Evolutionary conservation across 2,113 vertebrate species (phyloP).

Genomic region (Dicaeum eximium): DNA sequence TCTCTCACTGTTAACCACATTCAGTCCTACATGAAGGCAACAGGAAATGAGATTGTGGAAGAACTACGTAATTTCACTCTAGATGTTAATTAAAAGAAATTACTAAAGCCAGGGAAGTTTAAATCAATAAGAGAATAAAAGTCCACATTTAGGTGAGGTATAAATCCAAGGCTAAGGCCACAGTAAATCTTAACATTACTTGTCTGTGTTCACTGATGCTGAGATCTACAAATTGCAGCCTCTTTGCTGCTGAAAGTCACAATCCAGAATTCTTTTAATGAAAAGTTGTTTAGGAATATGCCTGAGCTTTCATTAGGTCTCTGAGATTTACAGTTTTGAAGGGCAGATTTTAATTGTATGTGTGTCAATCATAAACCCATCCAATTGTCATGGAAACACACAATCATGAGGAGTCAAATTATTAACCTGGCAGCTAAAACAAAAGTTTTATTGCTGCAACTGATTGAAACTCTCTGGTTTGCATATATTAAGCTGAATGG

Average conservation of each 20-base stretch:
- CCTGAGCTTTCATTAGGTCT: not conserved
- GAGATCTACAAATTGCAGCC: not conserved
- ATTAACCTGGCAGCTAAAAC: slow-evolving; percentile 34
- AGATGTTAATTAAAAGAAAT: slow-evolving; percentile 2
- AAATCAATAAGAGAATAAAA: not conserved
- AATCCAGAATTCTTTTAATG: not conserved
- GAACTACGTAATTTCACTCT: not conserved
- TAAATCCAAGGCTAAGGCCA: not conserved
- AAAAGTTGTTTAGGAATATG: not conserved
- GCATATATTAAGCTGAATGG: slow-evolving; percentile 48
- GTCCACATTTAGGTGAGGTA: not conserved
- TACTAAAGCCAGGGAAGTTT: not conserved
- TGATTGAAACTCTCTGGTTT: slow-evolving; percentile 69
- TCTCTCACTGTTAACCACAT: not conserved
- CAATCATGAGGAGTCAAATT: slow-evolving; percentile 15
- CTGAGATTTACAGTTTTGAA: not conserved
- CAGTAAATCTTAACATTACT: not conserved
- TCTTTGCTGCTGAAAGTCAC: not conserved
- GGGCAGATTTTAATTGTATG: not conserved
- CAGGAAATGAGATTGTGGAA: not conserved
- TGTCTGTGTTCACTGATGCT: not conserved
- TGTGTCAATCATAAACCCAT: slow-evolving; percentile 30
- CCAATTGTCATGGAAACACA: slow-evolving; percentile 43
- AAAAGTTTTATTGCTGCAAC: slow-evolving; percentile 59
- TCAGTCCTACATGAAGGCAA: not conserved